Conservation (phyloP, 2,113 vertebrate genomes). For the Indicator maculatus region DNA sequence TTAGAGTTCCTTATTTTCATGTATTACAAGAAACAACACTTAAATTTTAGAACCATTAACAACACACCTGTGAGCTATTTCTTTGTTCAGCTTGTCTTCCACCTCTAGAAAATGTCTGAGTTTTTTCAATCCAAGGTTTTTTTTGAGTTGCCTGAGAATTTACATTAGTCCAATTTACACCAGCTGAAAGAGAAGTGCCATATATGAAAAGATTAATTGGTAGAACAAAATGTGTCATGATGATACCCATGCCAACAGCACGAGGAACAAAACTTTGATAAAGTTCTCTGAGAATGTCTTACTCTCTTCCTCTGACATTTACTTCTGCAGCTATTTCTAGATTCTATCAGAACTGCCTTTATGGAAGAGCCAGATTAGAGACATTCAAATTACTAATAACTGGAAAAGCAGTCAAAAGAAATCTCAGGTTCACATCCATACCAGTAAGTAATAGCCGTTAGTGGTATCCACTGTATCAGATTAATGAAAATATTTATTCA, state of each 20-base stretch:
- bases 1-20: neutral
- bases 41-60: neutral
- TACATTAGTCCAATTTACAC: constrained; percentile 85
- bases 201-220: neutral
- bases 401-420: neutral
- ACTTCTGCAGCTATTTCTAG: neutral
- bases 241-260: neutral
- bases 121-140: constrained; percentile 88
- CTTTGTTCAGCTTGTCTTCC: constrained; percentile 87
- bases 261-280: neutral
- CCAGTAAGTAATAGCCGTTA: neutral
- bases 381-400: neutral
- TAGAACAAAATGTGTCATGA: neutral
- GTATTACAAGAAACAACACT: neutral
- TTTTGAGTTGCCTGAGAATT: constrained; percentile 88
- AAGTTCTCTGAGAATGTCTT: neutral
- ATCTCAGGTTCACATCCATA: neutral
- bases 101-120: constrained; percentile 81
- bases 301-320: neutral
- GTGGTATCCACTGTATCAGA: neutral
- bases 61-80: constrained; percentile 84
- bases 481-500: neutral
- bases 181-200: constrained; percentile 58
- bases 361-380: neutral
- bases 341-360: neutral